These are phyloP conservation scores for Enteromius radiatus DNA, from an alignment of 2,797 vertebrate genomes.

Conservation along the genomic window DNA sequence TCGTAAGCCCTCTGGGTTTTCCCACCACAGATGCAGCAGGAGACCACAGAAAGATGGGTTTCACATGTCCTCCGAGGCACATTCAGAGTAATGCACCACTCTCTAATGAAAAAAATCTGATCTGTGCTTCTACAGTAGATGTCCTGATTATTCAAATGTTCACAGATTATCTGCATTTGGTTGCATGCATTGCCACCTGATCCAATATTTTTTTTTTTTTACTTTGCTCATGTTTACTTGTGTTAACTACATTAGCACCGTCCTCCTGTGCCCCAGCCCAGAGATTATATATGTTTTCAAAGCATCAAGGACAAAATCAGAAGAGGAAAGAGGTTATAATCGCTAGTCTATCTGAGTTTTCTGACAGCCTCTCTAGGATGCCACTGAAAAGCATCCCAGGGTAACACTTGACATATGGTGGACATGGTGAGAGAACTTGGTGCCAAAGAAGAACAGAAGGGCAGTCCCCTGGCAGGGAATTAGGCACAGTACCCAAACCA, in stretches of 20 bases:
- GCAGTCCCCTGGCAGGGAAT: slow-evolving; percentile 46
- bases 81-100: slow-evolving; percentile 69
- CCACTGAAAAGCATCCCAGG: slow-evolving; percentile 47
- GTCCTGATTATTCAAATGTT: slow-evolving; percentile 49
- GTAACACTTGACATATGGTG: slow-evolving; percentile 64
- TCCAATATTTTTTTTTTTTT: background rate
- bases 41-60: slow-evolving; percentile 63
- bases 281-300: background rate
- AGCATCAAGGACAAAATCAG: slow-evolving; percentile 5
- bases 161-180: slow-evolving; percentile 21
- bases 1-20: background rate
- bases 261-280: background rate
- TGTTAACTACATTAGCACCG: background rate
- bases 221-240: background rate
- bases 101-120: slow-evolving; percentile 54
- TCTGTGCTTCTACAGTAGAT: slow-evolving; percentile 69
- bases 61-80: slow-evolving; percentile 58
- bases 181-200: background rate
- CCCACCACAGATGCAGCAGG: slow-evolving; percentile 40
- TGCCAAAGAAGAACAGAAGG: slow-evolving; percentile 60
- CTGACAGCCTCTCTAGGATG: slow-evolving; percentile 11
- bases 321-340: slow-evolving; percentile 15
- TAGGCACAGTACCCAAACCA: slow-evolving; percentile 35
- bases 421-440: slow-evolving; percentile 33
- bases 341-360: background rate